Evolutionary conservation across 2,113 vertebrate genomes (phyloP).

Genomic region (Sarotherodon lohbergeri): DNA sequence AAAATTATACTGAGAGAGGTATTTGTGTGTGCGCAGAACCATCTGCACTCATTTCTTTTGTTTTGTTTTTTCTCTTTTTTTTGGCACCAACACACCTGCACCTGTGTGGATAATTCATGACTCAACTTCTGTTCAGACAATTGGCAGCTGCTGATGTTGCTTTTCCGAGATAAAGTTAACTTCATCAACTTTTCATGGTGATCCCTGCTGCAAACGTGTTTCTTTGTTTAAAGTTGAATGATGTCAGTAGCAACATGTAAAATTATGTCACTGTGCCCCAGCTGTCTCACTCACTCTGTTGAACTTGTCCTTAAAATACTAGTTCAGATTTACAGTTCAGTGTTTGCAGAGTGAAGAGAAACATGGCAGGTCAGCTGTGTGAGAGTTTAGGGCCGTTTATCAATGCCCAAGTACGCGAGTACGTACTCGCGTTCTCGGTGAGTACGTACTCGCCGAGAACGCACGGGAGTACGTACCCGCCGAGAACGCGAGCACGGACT

Average conservation of each 20-base stretch:
- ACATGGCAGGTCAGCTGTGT: background rate
- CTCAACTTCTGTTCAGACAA: background rate
- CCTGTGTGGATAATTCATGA: slow-evolving; percentile 1
- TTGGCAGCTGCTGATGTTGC: background rate
- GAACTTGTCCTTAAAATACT: background rate
- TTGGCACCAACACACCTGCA: background rate
- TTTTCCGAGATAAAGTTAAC: background rate
- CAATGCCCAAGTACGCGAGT: no score
- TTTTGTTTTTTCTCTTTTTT: background rate
- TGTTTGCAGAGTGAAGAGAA: background rate
- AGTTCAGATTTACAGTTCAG: background rate
- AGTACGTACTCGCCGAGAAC: no score
- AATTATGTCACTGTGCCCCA: background rate
- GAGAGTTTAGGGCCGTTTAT: background rate
- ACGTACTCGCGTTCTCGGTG: no score
- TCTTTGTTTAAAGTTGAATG: background rate
- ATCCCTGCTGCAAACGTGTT: background rate
- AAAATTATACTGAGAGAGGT: background rate
- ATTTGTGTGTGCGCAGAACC: background rate
- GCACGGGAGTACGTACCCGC: no score
- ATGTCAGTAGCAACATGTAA: background rate
- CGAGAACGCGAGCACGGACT: no score
- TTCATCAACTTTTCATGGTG: slow-evolving; percentile 1
- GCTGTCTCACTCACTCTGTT: background rate
- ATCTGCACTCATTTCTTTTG: background rate